Evolutionary conservation across 2,113 vertebrate species (phyloP), one percentile per base, ranked within the genome.

Genomic region (Cryptoleucopteryx plumbea): DNA sequence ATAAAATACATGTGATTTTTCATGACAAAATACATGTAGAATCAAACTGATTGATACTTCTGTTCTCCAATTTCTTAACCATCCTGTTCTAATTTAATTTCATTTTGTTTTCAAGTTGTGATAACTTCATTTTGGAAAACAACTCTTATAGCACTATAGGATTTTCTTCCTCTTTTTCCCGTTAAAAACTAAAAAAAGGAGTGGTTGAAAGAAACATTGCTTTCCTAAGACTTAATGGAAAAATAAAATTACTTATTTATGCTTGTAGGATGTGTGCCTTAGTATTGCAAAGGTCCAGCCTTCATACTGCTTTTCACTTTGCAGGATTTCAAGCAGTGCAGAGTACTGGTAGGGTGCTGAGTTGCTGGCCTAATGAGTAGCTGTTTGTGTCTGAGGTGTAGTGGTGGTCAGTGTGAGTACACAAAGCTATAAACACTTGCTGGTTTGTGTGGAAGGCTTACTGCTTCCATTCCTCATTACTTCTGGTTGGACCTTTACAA

Each of bases 331-430:
- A 81, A 90, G 85, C 90, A 74, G 85, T 16, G 84, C 63, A 81
- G 75, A 45, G 34, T 62, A 32, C 59, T 77, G 85, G 74, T 65
- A 85, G 90, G 82, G 50, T 68, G 82, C 85, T 70, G 78, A 88
- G 87, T 43, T 90, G 66, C 77, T 89, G 75, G 71, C 25, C 88
- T 95, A 92, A 86, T 81, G 92, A 92, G 82, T 75, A 47, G 43
- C 87, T 11, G 0, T 85, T 82, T 82, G 31, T 90, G 29, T 61
- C 48, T 70, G 87, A 77, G 74, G 31, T 68, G 32, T 63, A 7
- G 38, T 14, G 27, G 9, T 82, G 58, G 62, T 68, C 82, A 61
- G 29, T 88, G 72, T 73, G 83, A 91, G 67, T 13, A 16, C 72
- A 91, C 43, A 77, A 40, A 93, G 48, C 62, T 72, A 3, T 22